phyloP scores from a whole-genome alignment of 2,113 vertebrate genomes.

The Thermophis baileyi region DNA sequence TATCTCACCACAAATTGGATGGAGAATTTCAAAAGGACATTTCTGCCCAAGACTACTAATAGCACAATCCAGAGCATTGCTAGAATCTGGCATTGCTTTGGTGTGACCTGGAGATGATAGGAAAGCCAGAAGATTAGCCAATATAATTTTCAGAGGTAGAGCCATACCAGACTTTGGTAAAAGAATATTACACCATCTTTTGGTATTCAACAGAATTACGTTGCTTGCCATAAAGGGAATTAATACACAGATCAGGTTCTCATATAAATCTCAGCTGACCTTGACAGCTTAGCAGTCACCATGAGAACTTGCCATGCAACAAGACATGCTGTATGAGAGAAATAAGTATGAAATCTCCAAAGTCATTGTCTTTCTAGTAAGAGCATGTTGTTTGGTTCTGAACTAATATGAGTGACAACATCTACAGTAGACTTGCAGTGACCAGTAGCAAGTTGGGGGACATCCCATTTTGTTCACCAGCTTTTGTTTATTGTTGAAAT shows the following conservation, averaged over 20 bases:
- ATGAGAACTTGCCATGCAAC: background rate
- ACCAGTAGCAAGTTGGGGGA: background rate
- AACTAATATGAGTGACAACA: background rate
- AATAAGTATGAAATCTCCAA: background rate
- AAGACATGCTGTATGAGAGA: background rate
- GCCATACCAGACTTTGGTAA: background rate
- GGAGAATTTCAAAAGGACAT: background rate
- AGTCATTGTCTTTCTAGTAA: background rate
- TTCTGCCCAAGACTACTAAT: background rate
- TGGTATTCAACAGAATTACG: background rate
- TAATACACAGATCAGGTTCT: background rate
- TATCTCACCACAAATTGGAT: background rate
- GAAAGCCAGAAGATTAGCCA: background rate
- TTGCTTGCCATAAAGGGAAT: background rate
- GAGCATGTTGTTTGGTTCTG: background rate
- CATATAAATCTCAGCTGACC: background rate
- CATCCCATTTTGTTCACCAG: slow-evolving; percentile 51
- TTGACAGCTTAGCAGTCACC: too few species aligned
- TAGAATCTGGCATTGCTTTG: background rate
- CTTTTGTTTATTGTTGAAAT: slow-evolving; percentile 42
- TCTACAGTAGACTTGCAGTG: background rate
- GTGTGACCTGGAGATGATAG: background rate
- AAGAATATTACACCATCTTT: background rate
- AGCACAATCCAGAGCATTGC: background rate
- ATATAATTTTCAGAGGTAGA: background rate